Conservation (phyloP, 2,797 vertebrate genomes). For the Enteromius afrohamiltoni region DNA sequence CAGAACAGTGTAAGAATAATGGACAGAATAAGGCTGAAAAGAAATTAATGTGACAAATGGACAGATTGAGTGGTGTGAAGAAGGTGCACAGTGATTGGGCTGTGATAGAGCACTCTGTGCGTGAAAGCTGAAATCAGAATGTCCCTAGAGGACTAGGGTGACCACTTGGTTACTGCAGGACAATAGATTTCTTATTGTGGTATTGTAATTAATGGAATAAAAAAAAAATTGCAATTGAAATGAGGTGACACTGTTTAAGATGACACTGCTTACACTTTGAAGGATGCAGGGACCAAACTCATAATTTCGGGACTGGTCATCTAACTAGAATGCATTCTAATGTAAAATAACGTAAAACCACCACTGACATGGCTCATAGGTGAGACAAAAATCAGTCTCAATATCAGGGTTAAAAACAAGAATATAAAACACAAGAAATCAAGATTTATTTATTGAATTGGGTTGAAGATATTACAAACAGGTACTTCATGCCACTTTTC, state of each 20-base stretch:
- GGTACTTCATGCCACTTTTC: background rate
- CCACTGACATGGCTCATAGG: slow-evolving; percentile 11
- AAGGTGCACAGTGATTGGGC: background rate
- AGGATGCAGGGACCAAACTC: background rate
- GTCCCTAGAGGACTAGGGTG: background rate
- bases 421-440: background rate
- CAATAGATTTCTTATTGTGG: background rate
- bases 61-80: background rate
- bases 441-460: background rate
- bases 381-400: background rate
- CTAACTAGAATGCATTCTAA: background rate
- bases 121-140: slow-evolving; percentile 4
- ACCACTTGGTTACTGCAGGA: background rate
- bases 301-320: background rate
- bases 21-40: background rate
- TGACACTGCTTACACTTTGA: background rate
- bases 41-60: background rate
- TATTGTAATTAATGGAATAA: background rate
- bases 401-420: background rate
- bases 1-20: background rate
- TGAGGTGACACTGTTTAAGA: too few species aligned
- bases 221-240: background rate
- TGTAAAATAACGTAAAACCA: background rate
- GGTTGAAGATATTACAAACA: background rate
- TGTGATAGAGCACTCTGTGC: background rate